Evolutionary conservation across 53 echinoderm and acorn worm species (phyloP), one percentile per base, ranked within the genome.

Genomic region (Hippasteria phrygiana): DNA sequence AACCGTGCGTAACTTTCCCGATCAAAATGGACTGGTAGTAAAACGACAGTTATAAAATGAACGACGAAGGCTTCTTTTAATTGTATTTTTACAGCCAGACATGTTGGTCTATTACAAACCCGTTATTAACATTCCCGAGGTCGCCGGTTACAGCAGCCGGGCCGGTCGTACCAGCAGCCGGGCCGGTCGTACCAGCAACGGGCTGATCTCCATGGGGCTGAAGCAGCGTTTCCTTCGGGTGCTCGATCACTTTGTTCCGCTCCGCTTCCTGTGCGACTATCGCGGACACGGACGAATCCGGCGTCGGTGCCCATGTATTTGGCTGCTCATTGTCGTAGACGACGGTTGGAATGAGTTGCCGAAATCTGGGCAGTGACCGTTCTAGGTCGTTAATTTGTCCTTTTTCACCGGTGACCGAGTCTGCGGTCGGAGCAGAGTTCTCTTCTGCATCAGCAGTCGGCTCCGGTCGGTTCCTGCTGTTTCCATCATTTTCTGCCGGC

Each of bases 81-180:
- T 24, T n/a, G 7, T 59, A 26, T 59, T 59, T 59, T 36, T 26
- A 66, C 36, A 66, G 9, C 67, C 67, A 66, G 26, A 26, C 67
- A 35, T 66, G 33, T 66, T 36, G 67, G 67, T 29, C 67, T 11
- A 36, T 66, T 35, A 66, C 67, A 35, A 29, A 66, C 67, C 67
- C 67, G 36, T 66, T 36, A 26, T 26, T 66, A 0, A 8, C 16
- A 66, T 12, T 4, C 17, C 13, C 32, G 8, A 35, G 31, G 67
- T 66, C 36, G 35, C 34, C 67, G 67, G 67, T 66, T 3, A 17
- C 32, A 9, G 67, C 32, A 13, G 26, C 7, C 67, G 67, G 16
- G 35, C 36, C 67, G 67, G 9, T 27, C 29, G n/a, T n/a, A n/a
- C n/a, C 32, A 9, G 67, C 32, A 13, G 26, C 7, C 67, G 67